Evolutionary conservation across 2,797 vertebrate genomes (phyloP).

Genomic region (Enteromius thamalakanensis): DNA sequence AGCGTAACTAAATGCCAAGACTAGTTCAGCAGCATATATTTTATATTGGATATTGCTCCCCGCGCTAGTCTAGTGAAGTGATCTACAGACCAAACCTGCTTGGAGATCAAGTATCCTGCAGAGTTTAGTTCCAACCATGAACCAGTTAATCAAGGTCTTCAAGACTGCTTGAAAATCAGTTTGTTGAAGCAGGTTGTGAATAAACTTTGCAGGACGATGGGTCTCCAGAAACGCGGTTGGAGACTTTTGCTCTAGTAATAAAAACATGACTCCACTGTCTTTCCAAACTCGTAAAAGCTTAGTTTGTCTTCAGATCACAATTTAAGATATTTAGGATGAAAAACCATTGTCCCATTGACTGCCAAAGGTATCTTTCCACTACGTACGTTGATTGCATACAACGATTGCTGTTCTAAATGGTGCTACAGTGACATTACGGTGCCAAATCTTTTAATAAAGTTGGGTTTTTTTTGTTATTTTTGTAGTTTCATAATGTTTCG

Average conservation of each 20-base stretch:
- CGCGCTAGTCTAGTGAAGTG: too few species aligned
- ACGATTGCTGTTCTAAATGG: too few species aligned
- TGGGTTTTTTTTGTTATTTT: too few species aligned
- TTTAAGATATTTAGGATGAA: too few species aligned
- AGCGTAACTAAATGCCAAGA: not conserved
- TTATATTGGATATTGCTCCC: not conserved
- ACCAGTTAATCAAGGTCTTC: not conserved
- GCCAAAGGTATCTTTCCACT: too few species aligned
- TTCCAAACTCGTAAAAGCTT: too few species aligned
- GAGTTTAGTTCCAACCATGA: not conserved
- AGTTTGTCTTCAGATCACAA: too few species aligned
- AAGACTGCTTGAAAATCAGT: not conserved
- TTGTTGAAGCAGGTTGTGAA: not conserved
- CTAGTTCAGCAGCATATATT: not conserved
- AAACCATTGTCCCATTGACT: too few species aligned
- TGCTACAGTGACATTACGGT: too few species aligned
- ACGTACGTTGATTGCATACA: too few species aligned
- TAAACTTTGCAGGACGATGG: not conserved
- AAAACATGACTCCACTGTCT: not conserved
- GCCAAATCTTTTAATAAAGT: too few species aligned
- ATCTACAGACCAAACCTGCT: not conserved
- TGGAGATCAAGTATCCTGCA: not conserved
- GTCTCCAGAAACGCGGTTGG: not conserved
- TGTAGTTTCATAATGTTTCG: too few species aligned
- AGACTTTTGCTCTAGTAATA: not conserved